phyloP scores from a whole-genome alignment of 2,888 invertebrate genomes.

The Hirudinaria manillensis region DNA sequence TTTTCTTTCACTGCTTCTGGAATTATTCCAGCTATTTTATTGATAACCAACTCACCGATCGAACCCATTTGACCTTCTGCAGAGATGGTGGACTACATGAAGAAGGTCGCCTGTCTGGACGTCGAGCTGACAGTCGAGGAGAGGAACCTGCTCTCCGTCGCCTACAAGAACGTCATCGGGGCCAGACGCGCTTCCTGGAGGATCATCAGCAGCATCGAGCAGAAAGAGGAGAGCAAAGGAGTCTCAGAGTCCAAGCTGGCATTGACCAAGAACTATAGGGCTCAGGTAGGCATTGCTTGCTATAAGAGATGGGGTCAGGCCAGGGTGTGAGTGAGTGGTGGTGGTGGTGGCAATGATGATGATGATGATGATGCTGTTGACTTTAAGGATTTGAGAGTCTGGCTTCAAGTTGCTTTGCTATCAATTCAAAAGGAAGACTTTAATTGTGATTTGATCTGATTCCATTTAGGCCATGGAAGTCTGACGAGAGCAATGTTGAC shows the following conservation, averaged over 20 bases:
- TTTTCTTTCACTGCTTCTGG: no score
- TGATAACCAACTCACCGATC: no score
- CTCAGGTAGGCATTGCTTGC: constrained; percentile 56
- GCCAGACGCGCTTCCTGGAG: constrained; percentile 82
- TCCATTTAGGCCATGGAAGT: no score
- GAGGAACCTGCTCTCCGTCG: constrained; percentile 64
- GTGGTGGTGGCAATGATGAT: neutral
- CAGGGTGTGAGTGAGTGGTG: neutral
- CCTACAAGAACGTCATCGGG: constrained; percentile 35
- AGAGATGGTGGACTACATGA: constrained; percentile 99
- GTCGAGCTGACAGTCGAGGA: constrained; percentile 93
- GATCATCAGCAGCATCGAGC: constrained; percentile 94
- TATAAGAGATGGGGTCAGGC: neutral
- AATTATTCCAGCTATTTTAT: no score
- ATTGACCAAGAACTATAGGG: constrained; percentile 89
- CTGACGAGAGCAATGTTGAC: no score
- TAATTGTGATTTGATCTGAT: no score
- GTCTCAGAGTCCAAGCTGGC: constrained; percentile 66
- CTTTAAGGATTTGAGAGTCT: no score
- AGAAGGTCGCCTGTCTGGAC: constrained; percentile 88
- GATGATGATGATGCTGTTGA: neutral
- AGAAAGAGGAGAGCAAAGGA: constrained; percentile 73
- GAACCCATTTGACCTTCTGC: neutral
- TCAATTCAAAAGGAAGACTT: no score
- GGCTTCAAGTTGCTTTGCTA: no score